These are phyloP conservation scores for Heliconius eleuchia DNA, from an alignment of 1,140 invertebrate genomes.

Conservation along the genomic window DNA sequence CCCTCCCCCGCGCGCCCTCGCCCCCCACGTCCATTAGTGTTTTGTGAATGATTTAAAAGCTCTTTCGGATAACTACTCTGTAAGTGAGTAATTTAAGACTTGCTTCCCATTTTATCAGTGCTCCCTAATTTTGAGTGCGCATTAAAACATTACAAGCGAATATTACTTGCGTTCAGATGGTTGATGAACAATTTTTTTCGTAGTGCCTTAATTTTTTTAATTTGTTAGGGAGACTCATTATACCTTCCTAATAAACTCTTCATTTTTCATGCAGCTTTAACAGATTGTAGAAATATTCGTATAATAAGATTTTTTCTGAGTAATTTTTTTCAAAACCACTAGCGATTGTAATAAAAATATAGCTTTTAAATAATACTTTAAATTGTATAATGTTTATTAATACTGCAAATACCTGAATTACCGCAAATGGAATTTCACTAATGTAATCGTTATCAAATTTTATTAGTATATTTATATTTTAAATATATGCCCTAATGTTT, in stretches of 20 bases:
- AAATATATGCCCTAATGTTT: neutral
- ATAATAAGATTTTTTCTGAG: neutral
- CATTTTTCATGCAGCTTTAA: neutral
- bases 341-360: no score
- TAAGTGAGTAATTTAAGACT: constrained; percentile 81
- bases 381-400: no score
- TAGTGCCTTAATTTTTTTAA: constrained; percentile 28
- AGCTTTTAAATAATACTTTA: no score
- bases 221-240: constrained; percentile 23
- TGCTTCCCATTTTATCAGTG: constrained; percentile 79
- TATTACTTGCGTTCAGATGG: constrained; percentile 42
- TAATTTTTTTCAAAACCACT: no score
- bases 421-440: neutral
- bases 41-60: constrained; percentile 82
- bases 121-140: constrained; percentile 79
- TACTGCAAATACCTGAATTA: neutral
- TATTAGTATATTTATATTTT: neutral
- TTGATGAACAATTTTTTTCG: constrained; percentile 35
- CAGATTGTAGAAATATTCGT: neutral
- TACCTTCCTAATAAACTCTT: constrained; percentile 14
- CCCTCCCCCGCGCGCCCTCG: constrained; percentile 52
- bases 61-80: constrained; percentile 81
- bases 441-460: neutral
- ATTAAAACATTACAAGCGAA: constrained; percentile 76
- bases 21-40: constrained; percentile 80